phyloP scores from a whole-genome alignment of 2,797 vertebrate genomes.

The Astyanax mexicanus region DNA sequence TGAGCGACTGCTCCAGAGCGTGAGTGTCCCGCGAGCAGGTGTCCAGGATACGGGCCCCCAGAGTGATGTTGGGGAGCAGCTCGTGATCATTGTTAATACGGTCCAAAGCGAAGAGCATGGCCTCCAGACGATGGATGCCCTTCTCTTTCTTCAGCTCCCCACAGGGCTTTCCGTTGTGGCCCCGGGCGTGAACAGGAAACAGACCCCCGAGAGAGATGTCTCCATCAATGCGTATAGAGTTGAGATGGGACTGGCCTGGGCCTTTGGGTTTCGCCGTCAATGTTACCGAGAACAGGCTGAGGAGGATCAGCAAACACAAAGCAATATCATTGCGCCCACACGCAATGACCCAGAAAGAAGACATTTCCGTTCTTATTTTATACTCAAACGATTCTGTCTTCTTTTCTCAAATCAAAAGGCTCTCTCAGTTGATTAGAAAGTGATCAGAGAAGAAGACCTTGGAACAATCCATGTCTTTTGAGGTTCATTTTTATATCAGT shows the following conservation, averaged over 20 bases:
- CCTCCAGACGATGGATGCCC: constrained; percentile 95
- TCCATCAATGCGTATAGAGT: constrained; percentile 97
- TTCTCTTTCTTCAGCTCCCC: constrained; percentile 99
- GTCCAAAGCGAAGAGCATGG: constrained; percentile 98
- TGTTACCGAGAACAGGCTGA: constrained; percentile 68
- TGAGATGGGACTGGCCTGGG: constrained; percentile 91
- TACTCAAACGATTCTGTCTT: background rate
- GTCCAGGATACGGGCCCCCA: constrained; percentile 96
- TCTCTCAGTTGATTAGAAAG: constrained; percentile 26
- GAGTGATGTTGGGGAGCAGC: constrained; percentile 95
- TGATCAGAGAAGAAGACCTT: constrained; percentile 38
- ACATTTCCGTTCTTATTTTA: constrained; percentile 67
- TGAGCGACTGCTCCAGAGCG: constrained; percentile 97
- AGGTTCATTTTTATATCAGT: constrained; percentile 47
- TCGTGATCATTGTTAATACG: constrained; percentile 97
- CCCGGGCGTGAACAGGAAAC: constrained; percentile 94
- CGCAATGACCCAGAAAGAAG: constrained; percentile 59
- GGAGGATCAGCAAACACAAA: constrained; percentile 64
- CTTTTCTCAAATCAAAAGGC: constrained; percentile 20
- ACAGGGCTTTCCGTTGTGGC: constrained; percentile 92
- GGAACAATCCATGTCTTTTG: constrained; percentile 25
- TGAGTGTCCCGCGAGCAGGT: constrained; percentile 98
- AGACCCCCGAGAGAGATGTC: constrained; percentile 96
- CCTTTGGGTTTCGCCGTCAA: constrained; percentile 88
- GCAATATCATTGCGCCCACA: constrained; percentile 52